These are phyloP conservation scores for Emydocephalus ijimae DNA, from an alignment of 2,113 vertebrate genomes.

Conservation along the genomic window DNA sequence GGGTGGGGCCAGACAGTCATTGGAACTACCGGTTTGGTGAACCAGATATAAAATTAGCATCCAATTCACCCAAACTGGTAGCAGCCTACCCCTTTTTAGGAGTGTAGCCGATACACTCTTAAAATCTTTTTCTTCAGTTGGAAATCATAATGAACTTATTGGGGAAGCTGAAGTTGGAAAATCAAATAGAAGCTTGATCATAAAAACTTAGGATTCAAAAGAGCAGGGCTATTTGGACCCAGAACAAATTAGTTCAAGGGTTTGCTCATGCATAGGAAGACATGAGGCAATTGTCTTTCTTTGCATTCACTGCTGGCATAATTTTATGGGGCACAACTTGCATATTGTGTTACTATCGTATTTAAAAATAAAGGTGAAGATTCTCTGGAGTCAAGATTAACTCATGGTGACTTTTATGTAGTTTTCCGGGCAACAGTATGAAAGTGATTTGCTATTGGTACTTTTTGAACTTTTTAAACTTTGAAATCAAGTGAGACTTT, in stretches of 20 bases:
- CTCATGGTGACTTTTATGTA: not conserved
- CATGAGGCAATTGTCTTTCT: not conserved
- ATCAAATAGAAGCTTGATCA: not conserved
- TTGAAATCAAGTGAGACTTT: not conserved
- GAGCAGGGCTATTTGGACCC: not conserved
- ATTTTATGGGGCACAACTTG: not conserved
- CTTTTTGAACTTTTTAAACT: not conserved
- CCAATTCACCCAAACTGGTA: too few species aligned
- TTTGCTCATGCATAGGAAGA: not conserved
- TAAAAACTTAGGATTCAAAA: not conserved
- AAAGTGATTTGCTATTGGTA: not conserved
- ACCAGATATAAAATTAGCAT: too few species aligned
- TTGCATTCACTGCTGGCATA: not conserved
- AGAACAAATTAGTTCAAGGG: not conserved
- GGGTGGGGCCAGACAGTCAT: too few species aligned
- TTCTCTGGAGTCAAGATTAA: not conserved
- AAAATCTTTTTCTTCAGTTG: not conserved
- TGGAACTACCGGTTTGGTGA: too few species aligned
- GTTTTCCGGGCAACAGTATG: not conserved
- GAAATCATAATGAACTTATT: not conserved
- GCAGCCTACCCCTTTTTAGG: not conserved
- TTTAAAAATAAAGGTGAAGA: not conserved
- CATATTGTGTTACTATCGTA: not conserved
- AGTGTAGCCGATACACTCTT: not conserved
- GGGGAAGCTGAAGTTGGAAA: accelerated